These are phyloP conservation scores for Dasypogon diadema DNA, from an alignment of 2,888 invertebrate genomes.

Conservation along the genomic window DNA sequence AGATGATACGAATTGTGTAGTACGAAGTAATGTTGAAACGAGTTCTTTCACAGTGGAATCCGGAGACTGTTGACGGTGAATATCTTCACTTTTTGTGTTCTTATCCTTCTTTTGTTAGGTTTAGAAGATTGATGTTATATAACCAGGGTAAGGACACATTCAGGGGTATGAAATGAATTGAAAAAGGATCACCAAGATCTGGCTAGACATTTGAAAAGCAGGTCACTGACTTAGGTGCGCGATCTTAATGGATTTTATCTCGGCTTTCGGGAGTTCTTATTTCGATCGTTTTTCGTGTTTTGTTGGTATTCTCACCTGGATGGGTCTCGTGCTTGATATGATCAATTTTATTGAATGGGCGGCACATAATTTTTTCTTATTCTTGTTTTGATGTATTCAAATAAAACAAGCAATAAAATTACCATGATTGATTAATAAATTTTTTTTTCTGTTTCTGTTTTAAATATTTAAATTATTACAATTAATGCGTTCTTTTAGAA, in stretches of 20 bases:
- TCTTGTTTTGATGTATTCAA: neutral
- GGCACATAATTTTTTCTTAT: neutral
- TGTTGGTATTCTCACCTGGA: neutral
- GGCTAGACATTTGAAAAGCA: conserved; percentile 22
- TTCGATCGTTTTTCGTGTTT: conserved; percentile 28
- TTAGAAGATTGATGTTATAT: conserved; percentile 25
- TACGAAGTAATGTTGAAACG: conserved; percentile 1
- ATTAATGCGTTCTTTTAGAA: too few species aligned
- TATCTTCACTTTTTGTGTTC: conserved; percentile 35
- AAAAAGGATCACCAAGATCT: conserved; percentile 14
- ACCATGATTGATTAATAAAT: neutral
- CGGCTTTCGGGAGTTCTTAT: conserved; percentile 38
- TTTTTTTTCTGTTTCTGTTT: neutral
- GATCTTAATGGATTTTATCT: conserved; percentile 46
- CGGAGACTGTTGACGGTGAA: conserved; percentile 22
- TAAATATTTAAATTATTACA: too few species aligned
- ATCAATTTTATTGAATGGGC: conserved; percentile 24
- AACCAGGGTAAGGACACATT: conserved; percentile 29
- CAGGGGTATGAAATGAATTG: conserved; percentile 20
- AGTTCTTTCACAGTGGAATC: conserved; percentile 3
- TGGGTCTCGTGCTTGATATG: neutral
- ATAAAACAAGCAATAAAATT: neutral
- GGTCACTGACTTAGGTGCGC: conserved; percentile 47
- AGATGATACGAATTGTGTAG: conserved; percentile 23
- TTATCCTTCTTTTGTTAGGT: conserved; percentile 35